Conservation (phyloP, 1,140 invertebrate genomes). For the Meloidogyne hapla region DNA sequence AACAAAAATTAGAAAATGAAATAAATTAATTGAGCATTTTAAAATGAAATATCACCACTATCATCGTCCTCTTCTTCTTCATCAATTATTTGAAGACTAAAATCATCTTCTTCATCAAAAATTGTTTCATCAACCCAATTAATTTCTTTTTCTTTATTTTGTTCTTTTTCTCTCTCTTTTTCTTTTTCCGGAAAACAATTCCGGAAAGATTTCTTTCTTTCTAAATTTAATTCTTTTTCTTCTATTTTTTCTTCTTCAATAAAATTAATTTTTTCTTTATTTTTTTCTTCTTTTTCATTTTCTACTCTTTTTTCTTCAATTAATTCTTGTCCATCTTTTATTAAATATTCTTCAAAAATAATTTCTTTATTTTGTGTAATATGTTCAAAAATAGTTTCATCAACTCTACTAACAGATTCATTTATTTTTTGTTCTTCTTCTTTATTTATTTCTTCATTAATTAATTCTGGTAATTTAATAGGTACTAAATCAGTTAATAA, state of each 20-base stretch:
- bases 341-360: constrained; percentile 1
- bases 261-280: neutral
- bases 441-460: neutral
- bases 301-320: neutral
- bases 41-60: neutral
- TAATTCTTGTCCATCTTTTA: too few species aligned
- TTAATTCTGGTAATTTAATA: constrained; percentile 10
- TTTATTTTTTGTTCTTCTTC: neutral
- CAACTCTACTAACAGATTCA: neutral
- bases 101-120: neutral
- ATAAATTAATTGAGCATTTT: too few species aligned
- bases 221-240: neutral
- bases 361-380: neutral
- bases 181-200: too few species aligned
- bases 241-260: neutral
- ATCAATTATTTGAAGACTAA: neutral
- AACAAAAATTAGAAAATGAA: too few species aligned
- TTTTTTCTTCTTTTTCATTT: neutral
- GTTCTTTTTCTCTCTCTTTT: neutral
- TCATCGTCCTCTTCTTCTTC: neutral
- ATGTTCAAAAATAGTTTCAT: constrained; percentile 10
- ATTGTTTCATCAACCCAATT: neutral
- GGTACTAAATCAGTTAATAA: constrained; percentile 7
- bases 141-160: neutral
- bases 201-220: neutral